Evolutionary conservation across 1,140 invertebrate genomes (phyloP), one percentile per base, ranked within the genome.

Genomic region (Stegodyphus dumicola): DNA sequence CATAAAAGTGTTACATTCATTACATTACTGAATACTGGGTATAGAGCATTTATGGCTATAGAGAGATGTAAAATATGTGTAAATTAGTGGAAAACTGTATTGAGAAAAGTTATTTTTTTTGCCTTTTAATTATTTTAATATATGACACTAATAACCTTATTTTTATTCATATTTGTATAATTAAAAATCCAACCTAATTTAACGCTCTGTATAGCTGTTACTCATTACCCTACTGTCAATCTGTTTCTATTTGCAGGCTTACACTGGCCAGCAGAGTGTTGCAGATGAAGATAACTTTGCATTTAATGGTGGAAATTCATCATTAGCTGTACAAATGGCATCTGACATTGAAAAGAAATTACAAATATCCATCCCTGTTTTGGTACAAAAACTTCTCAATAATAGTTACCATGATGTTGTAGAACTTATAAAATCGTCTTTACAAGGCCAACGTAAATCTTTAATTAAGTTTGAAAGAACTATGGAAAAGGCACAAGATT

Each of bases 301-400:
- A 6, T 33, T 85, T 2, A 78, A 66, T 80, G 92, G 92, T 73
- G 92, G 92, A 6, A 88, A 91, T 88, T 92, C 92, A 51, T 83
- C 92, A 7, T 85, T 87, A 75, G 91, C 92, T 54, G 87, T 92
- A 15, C 88, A 89, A 17, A 88, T 92, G 18, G 77, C 87, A 53
- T 88, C 90, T 85, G 83, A 88, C 53, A 66, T 91, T 66, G 87
- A 91, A 80, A 48, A 77, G 54, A 15, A 85, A 13, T 73, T 89
- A 6, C 79, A 87, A 56, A 11, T 86, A 65, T 64, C 80, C 65
- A 48, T 89, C 49, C 88, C 89, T 52, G 69, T 87, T 48, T 75
- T 91, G 48, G 64, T 91, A 11, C 90, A 91, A 71, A 77, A 87
- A 7, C 15, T 91, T 53, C 71, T 91, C 9, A 89, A 90, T 85